These are phyloP conservation scores for Scopus umbretta DNA, from an alignment of 2,113 vertebrate species.

Conservation along the genomic window DNA sequence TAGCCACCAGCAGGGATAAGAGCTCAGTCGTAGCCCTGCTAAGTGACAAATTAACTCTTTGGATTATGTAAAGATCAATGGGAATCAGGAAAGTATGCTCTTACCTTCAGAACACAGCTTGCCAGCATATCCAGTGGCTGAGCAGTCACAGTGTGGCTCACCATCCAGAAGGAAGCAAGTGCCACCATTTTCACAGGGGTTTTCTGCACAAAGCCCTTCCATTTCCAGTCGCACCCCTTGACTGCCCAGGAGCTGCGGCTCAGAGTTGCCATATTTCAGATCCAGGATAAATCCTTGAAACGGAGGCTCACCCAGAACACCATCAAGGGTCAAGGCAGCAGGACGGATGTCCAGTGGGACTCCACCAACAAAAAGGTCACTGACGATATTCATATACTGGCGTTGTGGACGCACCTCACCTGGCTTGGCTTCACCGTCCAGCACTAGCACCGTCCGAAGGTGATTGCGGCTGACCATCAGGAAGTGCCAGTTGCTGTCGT, in stretches of 20 bases:
- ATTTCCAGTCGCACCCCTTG: constrained; percentile 86
- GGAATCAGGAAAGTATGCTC: background rate
- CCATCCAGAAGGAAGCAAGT: constrained; percentile 90
- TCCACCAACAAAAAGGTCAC: constrained; percentile 93
- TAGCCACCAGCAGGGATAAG: background rate
- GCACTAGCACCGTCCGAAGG: constrained; percentile 81
- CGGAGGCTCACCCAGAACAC: constrained; percentile 78
- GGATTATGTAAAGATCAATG: background rate
- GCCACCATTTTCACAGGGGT: constrained; percentile 94
- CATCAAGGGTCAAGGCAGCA: constrained; percentile 85
- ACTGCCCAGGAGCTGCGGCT: constrained; percentile 86
- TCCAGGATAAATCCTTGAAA: constrained; percentile 93
- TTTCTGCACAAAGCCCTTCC: constrained; percentile 89
- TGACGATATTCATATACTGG: constrained; percentile 93
- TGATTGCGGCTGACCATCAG: constrained; percentile 86
- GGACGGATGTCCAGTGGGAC: constrained; percentile 87
- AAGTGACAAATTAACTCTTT: background rate
- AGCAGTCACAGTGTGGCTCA: constrained; percentile 92
- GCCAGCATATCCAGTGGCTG: constrained; percentile 89
- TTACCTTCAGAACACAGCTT: constrained; percentile 96
- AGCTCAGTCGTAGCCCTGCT: background rate
- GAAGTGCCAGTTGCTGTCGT: constrained; percentile 93
- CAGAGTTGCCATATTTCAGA: constrained; percentile 88
- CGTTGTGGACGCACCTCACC: constrained; percentile 85
- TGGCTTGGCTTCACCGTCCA: constrained; percentile 84